These are phyloP conservation scores for Nycteola revayana DNA, from an alignment of 2,888 invertebrate genomes.

Conservation along the genomic window DNA sequence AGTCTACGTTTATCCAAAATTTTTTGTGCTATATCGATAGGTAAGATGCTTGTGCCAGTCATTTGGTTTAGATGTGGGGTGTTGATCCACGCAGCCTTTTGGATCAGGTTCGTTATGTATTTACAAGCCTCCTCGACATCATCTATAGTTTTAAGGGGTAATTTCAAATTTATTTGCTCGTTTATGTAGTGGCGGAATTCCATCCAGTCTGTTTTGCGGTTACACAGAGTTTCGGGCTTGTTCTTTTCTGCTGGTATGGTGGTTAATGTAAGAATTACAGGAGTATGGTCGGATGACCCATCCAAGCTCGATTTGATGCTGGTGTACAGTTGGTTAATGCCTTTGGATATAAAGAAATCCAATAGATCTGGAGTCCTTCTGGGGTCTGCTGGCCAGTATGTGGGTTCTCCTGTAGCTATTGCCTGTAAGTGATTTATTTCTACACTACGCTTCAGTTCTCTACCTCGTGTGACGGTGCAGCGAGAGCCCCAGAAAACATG, in stretches of 20 bases:
- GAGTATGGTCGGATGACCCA: conserved; percentile 1
- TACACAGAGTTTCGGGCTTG: not conserved
- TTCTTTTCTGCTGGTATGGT: not conserved
- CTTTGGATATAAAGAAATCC: conserved; percentile 2
- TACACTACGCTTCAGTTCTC: too few relatives aligned
- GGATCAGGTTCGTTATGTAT: not conserved
- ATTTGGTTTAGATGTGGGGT: not conserved
- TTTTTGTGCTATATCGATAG: not conserved
- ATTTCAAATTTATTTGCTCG: not conserved
- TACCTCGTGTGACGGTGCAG: too few relatives aligned
- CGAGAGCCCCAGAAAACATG: too few relatives aligned
- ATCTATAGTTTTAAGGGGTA: not conserved
- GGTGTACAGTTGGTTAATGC: not conserved
- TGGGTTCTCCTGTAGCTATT: conserved; percentile 1
- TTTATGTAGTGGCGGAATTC: not conserved
- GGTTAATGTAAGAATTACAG: conserved; percentile 1
- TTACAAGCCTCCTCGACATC: not conserved
- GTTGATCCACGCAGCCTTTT: not conserved
- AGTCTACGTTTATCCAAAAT: not conserved
- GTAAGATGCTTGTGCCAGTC: not conserved
- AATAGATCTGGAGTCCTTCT: conserved; percentile 4
- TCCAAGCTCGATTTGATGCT: not conserved
- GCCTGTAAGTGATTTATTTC: too few relatives aligned
- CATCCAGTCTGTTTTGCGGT: not conserved
- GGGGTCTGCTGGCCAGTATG: not conserved